These are phyloP conservation scores for Magallana gigas DNA, from an alignment of 1,140 invertebrate genomes.

Conservation along the genomic window DNA sequence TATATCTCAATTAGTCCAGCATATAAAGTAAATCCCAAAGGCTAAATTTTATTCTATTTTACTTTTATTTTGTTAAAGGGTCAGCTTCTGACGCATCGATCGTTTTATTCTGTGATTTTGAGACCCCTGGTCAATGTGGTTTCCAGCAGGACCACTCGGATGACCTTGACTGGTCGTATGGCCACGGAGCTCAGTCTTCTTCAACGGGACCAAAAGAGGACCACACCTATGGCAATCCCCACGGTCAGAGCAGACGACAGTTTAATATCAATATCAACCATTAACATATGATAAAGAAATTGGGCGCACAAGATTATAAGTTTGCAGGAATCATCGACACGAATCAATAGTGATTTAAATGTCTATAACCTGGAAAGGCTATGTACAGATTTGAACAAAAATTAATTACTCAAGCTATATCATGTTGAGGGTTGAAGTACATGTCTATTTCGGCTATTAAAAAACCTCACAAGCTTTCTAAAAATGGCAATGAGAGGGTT, in stretches of 20 bases:
- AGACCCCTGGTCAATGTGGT: constrained; percentile 51
- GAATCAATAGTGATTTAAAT: too few species aligned
- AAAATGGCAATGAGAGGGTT: too few species aligned
- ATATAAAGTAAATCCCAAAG: not conserved
- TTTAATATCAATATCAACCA: not conserved
- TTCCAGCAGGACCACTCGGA: constrained; percentile 39
- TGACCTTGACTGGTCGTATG: constrained; percentile 36
- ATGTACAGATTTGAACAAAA: too few species aligned
- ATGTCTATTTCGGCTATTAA: too few species aligned
- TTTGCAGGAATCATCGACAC: too few species aligned
- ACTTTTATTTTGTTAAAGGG: not conserved
- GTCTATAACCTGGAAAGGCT: too few species aligned
- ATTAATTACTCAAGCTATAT: too few species aligned
- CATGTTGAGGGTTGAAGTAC: too few species aligned
- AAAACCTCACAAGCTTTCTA: too few species aligned
- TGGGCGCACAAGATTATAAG: too few species aligned
- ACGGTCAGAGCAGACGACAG: constrained; percentile 44
- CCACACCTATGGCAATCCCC: constrained; percentile 54
- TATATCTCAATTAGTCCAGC: not conserved
- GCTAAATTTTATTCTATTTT: not conserved
- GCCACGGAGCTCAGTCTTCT: constrained; percentile 1
- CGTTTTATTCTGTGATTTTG: constrained; percentile 53
- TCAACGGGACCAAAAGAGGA: constrained; percentile 57
- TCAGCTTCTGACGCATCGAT: not conserved
- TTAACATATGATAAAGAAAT: not conserved